phyloP scores from a whole-genome alignment of 2,888 invertebrate species.

The Mayetiola destructor region DNA sequence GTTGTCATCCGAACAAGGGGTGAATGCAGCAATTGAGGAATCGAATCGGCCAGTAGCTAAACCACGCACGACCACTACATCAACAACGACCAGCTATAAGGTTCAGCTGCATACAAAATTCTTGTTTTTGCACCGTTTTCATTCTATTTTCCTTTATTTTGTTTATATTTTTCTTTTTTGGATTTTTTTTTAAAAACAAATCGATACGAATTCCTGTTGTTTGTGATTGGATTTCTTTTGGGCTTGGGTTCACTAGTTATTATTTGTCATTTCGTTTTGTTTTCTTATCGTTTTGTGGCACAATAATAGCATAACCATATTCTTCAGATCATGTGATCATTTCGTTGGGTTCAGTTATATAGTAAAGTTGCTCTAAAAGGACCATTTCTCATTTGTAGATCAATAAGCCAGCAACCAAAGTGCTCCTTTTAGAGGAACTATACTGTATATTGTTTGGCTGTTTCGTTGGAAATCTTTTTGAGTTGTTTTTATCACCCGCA shows the following conservation, averaged over 20 bases:
- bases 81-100: constrained; percentile 65
- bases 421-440: not conserved
- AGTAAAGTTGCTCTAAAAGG: too few relatives aligned
- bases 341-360: too few relatives aligned
- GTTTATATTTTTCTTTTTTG: not conserved
- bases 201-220: not conserved
- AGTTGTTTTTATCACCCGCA: not conserved
- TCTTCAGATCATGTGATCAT: not conserved
- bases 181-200: not conserved
- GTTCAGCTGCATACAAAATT: constrained; percentile 25
- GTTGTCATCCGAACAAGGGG: constrained; percentile 47
- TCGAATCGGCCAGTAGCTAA: constrained; percentile 41
- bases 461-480: not conserved
- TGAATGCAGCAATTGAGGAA: not conserved
- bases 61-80: constrained; percentile 57
- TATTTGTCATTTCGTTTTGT: not conserved
- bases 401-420: too few relatives aligned
- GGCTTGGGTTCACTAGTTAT: not conserved
- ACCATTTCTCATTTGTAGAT: too few relatives aligned
- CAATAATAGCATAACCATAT: not conserved
- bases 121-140: constrained; percentile 9
- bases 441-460: not conserved
- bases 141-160: not conserved
- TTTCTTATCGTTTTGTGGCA: not conserved
- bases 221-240: not conserved